phyloP scores from a whole-genome alignment of 1,140 invertebrate species.

The Drosophila gunungcola region DNA sequence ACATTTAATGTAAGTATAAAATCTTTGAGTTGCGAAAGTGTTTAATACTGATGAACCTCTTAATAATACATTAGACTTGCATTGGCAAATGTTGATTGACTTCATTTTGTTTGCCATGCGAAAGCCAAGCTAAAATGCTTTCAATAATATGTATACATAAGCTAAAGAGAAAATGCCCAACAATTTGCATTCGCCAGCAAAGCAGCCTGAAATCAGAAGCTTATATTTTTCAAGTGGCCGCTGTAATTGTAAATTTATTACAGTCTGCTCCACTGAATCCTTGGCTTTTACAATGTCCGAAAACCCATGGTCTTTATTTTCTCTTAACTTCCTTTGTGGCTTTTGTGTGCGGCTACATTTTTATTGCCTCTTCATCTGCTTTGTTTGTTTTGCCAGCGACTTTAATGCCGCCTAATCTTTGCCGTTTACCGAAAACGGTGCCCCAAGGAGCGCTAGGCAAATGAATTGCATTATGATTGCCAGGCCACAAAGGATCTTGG shows the following conservation, averaged over 20 bases:
- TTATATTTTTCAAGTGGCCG: conserved; percentile 38
- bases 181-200: conserved; percentile 11
- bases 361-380: conserved; percentile 61
- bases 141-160: conserved; percentile 2
- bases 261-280: conserved; percentile 37
- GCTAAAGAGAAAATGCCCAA: neutral
- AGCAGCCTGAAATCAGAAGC: conserved; percentile 18
- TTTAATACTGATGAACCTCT: neutral
- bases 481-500: conserved; percentile 38
- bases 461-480: conserved; percentile 81
- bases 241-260: conserved; percentile 76
- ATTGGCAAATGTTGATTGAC: too few species aligned
- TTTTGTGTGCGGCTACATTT: conserved; percentile 68
- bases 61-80: neutral
- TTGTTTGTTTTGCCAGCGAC: conserved; percentile 63
- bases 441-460: conserved; percentile 70
- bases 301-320: conserved; percentile 27
- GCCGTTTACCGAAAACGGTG: conserved; percentile 77
- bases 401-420: conserved; percentile 79
- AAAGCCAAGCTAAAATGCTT: conserved; percentile 4
- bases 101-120: neutral
- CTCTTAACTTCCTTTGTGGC: conserved; percentile 66
- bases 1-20: too few species aligned
- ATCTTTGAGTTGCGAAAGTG: too few species aligned
- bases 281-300: conserved; percentile 52